These are phyloP conservation scores for Caenorhabditis sp. DNA, from an alignment of 2,888 invertebrate species.

Conservation along the genomic window DNA sequence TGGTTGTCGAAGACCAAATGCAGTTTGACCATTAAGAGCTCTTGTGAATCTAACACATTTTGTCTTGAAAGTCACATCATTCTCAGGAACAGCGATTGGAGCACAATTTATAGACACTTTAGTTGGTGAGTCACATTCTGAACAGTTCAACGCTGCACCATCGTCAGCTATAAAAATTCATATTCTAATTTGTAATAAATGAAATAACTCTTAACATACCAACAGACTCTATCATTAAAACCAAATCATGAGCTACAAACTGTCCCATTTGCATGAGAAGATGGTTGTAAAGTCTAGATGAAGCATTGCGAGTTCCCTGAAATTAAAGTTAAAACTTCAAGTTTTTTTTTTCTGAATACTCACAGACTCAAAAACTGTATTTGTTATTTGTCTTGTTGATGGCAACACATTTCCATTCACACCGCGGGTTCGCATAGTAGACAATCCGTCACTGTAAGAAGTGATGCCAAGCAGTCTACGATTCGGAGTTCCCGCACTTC, in stretches of 20 bases:
- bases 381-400: slow-evolving; percentile 44
- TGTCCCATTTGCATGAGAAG: slow-evolving; percentile 89
- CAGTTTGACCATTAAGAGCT: slow-evolving; percentile 88
- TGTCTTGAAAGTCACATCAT: slow-evolving; percentile 38
- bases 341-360: too few relatives aligned
- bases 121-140: slow-evolving; percentile 83
- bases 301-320: slow-evolving; percentile 10
- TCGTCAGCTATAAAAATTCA: slow-evolving; percentile 39
- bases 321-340: too few relatives aligned
- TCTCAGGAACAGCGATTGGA: slow-evolving; percentile 81
- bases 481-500: slow-evolving; percentile 84
- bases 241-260: slow-evolving; percentile 90
- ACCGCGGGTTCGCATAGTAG: slow-evolving; percentile 23
- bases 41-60: slow-evolving; percentile 90
- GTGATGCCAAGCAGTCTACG: slow-evolving; percentile 81
- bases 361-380: slow-evolving; percentile 32
- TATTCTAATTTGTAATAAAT: too few relatives aligned
- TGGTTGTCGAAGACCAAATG: slow-evolving; percentile 73
- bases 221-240: slow-evolving; percentile 82
- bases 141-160: slow-evolving; percentile 54
- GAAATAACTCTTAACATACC: too few relatives aligned
- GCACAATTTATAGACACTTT: slow-evolving; percentile 88
- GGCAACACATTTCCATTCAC: slow-evolving; percentile 35
- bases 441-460: slow-evolving; percentile 76
- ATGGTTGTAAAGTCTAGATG: slow-evolving; percentile 38